These are phyloP conservation scores for Carcharodon carcharias DNA, from an alignment of 2,797 vertebrate genomes.

Conservation along the genomic window DNA sequence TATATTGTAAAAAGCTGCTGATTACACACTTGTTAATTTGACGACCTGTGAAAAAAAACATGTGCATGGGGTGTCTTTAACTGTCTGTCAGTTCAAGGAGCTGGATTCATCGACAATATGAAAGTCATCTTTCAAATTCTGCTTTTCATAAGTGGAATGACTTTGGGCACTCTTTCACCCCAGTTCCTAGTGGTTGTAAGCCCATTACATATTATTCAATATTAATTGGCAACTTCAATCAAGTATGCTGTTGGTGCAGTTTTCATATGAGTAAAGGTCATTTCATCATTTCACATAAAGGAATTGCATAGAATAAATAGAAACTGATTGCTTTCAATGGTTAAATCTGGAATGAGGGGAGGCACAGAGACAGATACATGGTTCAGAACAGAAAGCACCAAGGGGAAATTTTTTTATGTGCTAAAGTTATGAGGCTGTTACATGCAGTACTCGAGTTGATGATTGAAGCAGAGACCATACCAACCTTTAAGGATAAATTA, in stretches of 20 bases:
- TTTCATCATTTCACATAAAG: background rate
- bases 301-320: background rate
- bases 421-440: background rate
- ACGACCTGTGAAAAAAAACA: background rate
- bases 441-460: background rate
- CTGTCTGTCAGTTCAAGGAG: background rate
- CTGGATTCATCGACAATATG: background rate
- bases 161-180: background rate
- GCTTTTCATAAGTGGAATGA: background rate
- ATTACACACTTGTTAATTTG: constrained; percentile 14
- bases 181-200: background rate
- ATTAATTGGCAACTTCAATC: background rate
- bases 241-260: background rate
- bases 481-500: background rate
- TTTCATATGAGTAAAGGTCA: background rate
- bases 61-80: background rate
- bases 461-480: background rate
- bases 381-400: background rate
- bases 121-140: background rate
- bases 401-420: background rate
- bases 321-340: background rate
- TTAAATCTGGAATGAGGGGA: background rate
- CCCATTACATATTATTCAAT: background rate
- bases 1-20: background rate
- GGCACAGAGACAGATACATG: background rate